Evolutionary conservation across 1,140 invertebrate species (phyloP).

Genomic region (Chymomyza costata): DNA sequence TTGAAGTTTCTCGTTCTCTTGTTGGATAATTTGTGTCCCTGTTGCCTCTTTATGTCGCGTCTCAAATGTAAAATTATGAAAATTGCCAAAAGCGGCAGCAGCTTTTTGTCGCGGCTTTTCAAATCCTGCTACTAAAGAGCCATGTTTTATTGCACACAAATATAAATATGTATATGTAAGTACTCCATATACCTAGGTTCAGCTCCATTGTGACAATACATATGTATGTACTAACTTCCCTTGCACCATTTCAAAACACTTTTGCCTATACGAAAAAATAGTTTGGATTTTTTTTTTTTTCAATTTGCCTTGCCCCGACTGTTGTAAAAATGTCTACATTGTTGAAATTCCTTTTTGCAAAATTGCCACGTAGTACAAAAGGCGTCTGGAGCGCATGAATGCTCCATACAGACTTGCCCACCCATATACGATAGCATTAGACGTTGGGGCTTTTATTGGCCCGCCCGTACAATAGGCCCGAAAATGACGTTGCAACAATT

Average conservation of each 20-base stretch:
- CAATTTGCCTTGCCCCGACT: constrained; percentile 42
- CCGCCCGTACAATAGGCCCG: constrained; percentile 54
- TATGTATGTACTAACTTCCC: too few relatives aligned
- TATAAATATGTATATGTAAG: too few relatives aligned
- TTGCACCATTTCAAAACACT: constrained; percentile 3
- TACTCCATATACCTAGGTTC: too few relatives aligned
- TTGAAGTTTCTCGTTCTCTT: too few relatives aligned
- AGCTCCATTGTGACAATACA: too few relatives aligned
- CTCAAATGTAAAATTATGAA: constrained; percentile 55
- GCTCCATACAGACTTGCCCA: constrained; percentile 29
- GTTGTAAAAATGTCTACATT: constrained; percentile 66
- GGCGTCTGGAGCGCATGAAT: constrained; percentile 67
- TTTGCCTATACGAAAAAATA: constrained; percentile 42
- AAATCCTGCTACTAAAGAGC: constrained; percentile 62
- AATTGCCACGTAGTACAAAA: constrained; percentile 68
- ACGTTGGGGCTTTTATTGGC: too few relatives aligned
- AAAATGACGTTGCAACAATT: constrained; percentile 72
- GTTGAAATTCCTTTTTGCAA: constrained; percentile 67
- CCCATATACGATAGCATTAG: constrained; percentile 54
- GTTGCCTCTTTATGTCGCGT: too few relatives aligned
- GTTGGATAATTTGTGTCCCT: too few relatives aligned
- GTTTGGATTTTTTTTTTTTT: constrained; percentile 9
- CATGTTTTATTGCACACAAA: constrained; percentile 46
- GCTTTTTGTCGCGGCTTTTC: constrained; percentile 46
- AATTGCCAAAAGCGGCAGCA: constrained; percentile 19